Conservation (phyloP, 1,140 invertebrate genomes). For the Penaeus japonicus region DNA sequence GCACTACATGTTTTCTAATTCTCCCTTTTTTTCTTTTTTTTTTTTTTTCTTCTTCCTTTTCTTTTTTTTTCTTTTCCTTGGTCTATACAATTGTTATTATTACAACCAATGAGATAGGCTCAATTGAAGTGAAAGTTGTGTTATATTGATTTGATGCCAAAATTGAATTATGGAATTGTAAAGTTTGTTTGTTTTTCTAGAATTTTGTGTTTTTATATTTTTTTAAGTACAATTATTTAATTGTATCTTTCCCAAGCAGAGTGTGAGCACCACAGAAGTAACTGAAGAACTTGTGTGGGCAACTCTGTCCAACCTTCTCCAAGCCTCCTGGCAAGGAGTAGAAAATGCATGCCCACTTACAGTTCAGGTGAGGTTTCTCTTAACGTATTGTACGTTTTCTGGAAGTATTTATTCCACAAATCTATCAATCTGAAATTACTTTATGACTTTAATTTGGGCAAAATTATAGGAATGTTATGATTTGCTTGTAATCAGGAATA, state of each 20-base stretch:
- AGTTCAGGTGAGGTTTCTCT: conserved; percentile 15
- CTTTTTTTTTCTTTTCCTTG: neutral
- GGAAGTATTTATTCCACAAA: too few relatives aligned
- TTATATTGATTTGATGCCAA: too few relatives aligned
- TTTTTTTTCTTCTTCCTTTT: neutral
- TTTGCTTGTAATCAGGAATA: neutral
- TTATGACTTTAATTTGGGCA: too few relatives aligned
- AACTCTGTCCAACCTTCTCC: conserved; percentile 38
- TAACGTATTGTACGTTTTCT: neutral
- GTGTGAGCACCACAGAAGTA: conserved; percentile 47
- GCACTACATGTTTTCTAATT: neutral
- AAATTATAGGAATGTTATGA: neutral
- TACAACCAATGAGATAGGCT: too few relatives aligned
- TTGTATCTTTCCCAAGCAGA: neutral
- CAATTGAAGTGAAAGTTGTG: too few relatives aligned
- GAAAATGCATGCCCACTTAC: conserved; percentile 6
- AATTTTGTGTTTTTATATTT: neutral
- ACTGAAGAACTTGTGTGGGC: conserved; percentile 36
- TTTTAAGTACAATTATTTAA: neutral
- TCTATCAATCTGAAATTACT: too few relatives aligned
- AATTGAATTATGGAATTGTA: neutral
- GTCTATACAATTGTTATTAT: too few relatives aligned
- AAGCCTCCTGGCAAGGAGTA: conserved; percentile 32
- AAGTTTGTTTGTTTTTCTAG: neutral
- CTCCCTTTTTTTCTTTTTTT: neutral